Evolutionary conservation across 1,140 invertebrate species (phyloP), one percentile per base, ranked within the genome.

Genomic region (Drosophila biarmipes): DNA sequence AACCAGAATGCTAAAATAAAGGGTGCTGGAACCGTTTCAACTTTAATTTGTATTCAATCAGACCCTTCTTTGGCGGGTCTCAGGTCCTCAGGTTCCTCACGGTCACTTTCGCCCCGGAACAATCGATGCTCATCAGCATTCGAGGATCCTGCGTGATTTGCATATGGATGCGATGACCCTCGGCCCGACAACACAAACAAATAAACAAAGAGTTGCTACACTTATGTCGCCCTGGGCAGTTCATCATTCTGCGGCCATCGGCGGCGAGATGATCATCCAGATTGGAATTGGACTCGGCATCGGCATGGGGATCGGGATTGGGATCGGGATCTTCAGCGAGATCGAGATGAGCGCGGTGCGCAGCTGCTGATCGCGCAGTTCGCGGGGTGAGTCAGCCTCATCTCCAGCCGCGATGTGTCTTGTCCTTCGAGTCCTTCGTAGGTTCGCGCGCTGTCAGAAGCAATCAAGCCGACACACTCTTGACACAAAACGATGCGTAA

Each of bases 401-500:
- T 69, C 64, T 56, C 31, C 48, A 34, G 17, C 34, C 40, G 43
- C 8, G 29, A 31, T 10, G 53, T 51, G 51, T 77, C 73, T 76
- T 54, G 73, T 75, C 54, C 48, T 75, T 57, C 40, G 37, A 68
- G 73, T 76, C 73, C 73, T 75, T 76, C 67, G 24, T 38, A 48
- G 62, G 75, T 87, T 87, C 84, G 84, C 84, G 84, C 84, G 84
- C 84, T 87, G 84, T 87, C 84, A 87, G 79, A 87, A 84, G 71
- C 84, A 89, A 87, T 87, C 84, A 89, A 89, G 76, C 76, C 84
- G 75, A 86, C 78, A 89, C 84, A 89, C 84, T 89, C 82, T 79
- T 86, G 78, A 87, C 82, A 89, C 78, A 87, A 87, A 89, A 79
- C 82, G 84, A 87, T 87, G 82, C 82, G 82, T 87, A 87, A 87